These are phyloP conservation scores for Rhinolophus sinicus DNA, from an alignment of 2,113 vertebrate species.

Conservation along the genomic window DNA sequence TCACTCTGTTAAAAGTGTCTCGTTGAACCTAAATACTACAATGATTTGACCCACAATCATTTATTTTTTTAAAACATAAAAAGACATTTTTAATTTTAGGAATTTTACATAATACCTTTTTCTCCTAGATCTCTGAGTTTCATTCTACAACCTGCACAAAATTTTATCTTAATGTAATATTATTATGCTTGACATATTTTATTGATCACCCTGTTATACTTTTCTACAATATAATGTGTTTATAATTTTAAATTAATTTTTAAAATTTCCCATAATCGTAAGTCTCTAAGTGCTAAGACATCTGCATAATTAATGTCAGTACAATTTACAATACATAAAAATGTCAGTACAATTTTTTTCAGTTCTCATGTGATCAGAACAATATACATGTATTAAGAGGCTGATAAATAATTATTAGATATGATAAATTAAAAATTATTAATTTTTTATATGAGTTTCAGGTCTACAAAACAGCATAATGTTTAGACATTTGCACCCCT, in stretches of 20 bases:
- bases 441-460: too few species aligned
- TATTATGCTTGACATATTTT: neutral
- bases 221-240: neutral
- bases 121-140: neutral
- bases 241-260: slow-evolving; percentile 3
- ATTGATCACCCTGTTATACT: neutral
- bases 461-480: too few species aligned
- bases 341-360: neutral
- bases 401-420: neutral
- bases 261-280: neutral
- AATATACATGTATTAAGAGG: neutral
- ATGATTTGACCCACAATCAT: neutral
- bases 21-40: neutral
- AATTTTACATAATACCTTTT: neutral
- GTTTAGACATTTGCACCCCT: too few species aligned
- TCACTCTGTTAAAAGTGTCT: neutral
- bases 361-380: neutral
- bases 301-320: neutral
- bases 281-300: neutral
- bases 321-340: neutral
- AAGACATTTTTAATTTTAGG: neutral
- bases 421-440: too few species aligned
- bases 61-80: slow-evolving; percentile 15
- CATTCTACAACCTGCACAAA: neutral
- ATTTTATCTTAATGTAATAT: neutral